Percentiles rank a stretch among this genome's conserved stretches.
These are phyloP conservation scores for Cosmia trapezina DNA, from an alignment of 2,888 invertebrate species.

Conservation along the genomic window DNA sequence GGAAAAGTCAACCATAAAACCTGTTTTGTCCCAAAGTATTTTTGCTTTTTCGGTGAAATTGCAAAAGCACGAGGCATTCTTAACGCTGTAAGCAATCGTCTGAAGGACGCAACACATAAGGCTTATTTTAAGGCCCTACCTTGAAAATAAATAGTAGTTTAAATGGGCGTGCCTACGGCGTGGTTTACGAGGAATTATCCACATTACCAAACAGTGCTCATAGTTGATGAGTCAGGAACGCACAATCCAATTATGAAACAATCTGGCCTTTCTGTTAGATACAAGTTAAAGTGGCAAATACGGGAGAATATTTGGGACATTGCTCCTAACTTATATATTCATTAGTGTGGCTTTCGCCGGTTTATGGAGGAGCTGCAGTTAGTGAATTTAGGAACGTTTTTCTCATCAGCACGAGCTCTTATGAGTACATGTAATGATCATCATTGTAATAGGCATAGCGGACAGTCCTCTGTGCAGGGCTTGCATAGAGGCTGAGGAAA, in stretches of 20 bases:
- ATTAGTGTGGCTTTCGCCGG: neutral
- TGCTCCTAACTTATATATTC: neutral
- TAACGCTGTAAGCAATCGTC: neutral
- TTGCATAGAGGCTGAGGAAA: neutral
- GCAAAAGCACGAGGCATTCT: neutral
- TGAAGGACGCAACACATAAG: neutral
- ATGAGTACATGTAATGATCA: no score
- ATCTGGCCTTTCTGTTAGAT: neutral
- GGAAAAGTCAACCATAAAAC: no score
- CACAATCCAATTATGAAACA: constrained; percentile 16
- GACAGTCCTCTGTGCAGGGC: neutral
- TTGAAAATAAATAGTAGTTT: no score
- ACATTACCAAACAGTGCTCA: constrained; percentile 2
- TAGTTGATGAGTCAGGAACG: constrained; percentile 7
- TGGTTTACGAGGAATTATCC: neutral
- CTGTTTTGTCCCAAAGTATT: no score
- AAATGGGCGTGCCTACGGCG: no score
- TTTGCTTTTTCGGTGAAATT: neutral
- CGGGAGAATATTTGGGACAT: neutral
- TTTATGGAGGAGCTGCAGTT: neutral
- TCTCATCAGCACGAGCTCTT: no score
- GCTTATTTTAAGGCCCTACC: no score
- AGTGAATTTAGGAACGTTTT: no score
- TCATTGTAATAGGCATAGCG: no score
- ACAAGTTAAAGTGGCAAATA: neutral